Base-by-base conservation (phyloP, 2,888 invertebrate genomes). In the Drosophila nigricruria region DNA sequence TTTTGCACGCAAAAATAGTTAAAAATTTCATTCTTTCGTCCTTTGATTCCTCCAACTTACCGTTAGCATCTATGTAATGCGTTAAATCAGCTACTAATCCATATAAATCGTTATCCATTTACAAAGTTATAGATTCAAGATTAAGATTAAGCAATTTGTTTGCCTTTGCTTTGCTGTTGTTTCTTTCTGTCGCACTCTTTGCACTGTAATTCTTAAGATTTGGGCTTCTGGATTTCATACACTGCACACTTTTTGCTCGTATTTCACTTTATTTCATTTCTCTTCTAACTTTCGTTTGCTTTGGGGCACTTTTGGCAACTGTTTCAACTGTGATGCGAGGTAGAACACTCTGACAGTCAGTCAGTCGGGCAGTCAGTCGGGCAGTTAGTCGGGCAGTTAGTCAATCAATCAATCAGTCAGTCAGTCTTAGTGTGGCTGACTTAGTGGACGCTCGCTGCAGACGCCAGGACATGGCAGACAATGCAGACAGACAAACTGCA, bases 11-110 rank as follows among this genome's bases (percentile, higher is more conserved):
- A 64, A 1, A 25, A 32, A 36, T 47, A 59, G 40, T 38, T 45
- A 9, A 8, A 10, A 4, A 4, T 18, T 25, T 27, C n/a, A 10
- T 16, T 30, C 30, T 30, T 27, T 27, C 16, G 23, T 9, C 6
- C n/a, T 23, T 5, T 34, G 9, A 2, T 2, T 9, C 4, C 16
- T 10, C 16, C 16, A 25, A 84, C 86, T 86, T 56, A 86, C 86
- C 86, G 65, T 85, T 73, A 67, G 82, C 83, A 82, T 86, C 77
- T 34, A 85, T 77, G 66, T 61, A 89, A 70, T 73, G 72, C 76
- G 72, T 64, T 59, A 82, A 71, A 61, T 85, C 86, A 74, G 88
- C 90, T 74, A 75, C 86, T 86, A 86, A 86, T 86, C 86, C 86
- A 89, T 69, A 89, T 57, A 79, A 59, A 63, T 76, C 64, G 74